These are phyloP conservation scores for Trichonephila inaurata DNA, from an alignment of 1,140 invertebrate species.

Conservation along the genomic window DNA sequence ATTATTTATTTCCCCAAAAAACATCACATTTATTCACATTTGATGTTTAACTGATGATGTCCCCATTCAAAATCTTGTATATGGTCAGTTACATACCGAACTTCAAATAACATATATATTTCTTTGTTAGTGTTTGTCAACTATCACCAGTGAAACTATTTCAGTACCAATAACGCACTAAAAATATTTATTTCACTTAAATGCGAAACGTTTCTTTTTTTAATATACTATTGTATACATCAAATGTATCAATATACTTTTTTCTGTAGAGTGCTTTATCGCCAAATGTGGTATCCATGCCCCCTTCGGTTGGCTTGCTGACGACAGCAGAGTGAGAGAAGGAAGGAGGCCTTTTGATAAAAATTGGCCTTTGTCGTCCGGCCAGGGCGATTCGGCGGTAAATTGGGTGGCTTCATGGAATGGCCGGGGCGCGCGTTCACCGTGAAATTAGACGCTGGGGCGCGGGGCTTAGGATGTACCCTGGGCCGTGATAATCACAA, in stretches of 20 bases:
- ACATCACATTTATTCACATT: no score
- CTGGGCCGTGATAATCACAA: constrained; percentile 75
- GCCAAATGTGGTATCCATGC: constrained; percentile 47
- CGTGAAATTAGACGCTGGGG: constrained; percentile 76
- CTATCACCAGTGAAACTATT: no score
- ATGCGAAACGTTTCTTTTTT: no score
- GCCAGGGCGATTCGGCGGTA: constrained; percentile 76
- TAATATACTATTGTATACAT: no score
- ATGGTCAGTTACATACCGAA: no score
- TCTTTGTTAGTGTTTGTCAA: no score
- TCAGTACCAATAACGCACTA: no score
- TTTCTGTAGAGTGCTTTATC: not conserved
- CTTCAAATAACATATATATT: no score
- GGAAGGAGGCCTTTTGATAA: constrained; percentile 65
- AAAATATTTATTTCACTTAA: no score
- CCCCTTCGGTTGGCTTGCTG: constrained; percentile 57
- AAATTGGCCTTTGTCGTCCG: constrained; percentile 76
- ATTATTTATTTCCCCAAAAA: no score
- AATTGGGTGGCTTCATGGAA: constrained; percentile 76
- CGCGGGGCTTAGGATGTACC: constrained; percentile 66
- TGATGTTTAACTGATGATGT: no score
- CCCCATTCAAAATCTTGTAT: no score
- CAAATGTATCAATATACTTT: not conserved
- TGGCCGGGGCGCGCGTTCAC: constrained; percentile 71
- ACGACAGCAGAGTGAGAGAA: constrained; percentile 53